A percentile compares a stretch with the other conserved stretches of the same genome.
Conservation (phyloP, 1,140 invertebrate genomes). For the Drosophila pachea region DNA sequence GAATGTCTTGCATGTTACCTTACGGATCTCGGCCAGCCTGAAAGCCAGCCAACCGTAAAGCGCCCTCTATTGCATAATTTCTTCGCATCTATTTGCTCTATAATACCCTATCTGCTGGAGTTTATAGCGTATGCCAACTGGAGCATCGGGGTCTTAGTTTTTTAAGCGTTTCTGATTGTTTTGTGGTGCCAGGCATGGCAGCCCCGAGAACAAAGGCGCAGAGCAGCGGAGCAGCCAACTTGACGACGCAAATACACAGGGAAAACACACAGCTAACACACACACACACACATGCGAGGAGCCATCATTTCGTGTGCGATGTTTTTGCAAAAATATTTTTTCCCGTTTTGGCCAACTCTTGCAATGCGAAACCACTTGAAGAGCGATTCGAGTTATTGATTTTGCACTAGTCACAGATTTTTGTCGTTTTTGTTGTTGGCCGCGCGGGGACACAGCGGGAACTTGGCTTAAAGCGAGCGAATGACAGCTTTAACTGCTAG, state of each 20-base stretch:
- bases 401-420: slow-evolving; percentile 68
- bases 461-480: slow-evolving; percentile 41
- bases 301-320: slow-evolving; percentile 34
- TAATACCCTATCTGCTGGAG: not conserved
- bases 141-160: slow-evolving; percentile 7
- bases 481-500: slow-evolving; percentile 34
- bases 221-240: slow-evolving; percentile 41
- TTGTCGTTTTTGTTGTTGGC: slow-evolving; percentile 4
- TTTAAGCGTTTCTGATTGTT: slow-evolving; percentile 36
- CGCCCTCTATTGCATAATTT: not conserved
- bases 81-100: not conserved
- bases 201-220: slow-evolving; percentile 37
- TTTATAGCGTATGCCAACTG: slow-evolving; percentile 16
- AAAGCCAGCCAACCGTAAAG: too few relatives aligned
- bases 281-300: slow-evolving; percentile 2
- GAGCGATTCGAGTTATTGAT: slow-evolving; percentile 57
- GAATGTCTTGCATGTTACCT: too few relatives aligned
- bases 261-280: not conserved
- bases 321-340: slow-evolving; percentile 34
- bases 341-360: slow-evolving; percentile 8
- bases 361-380: slow-evolving; percentile 65
- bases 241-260: slow-evolving; percentile 9
- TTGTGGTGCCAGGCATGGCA: slow-evolving; percentile 28
- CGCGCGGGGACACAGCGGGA: slow-evolving; percentile 2
- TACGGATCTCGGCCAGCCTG: too few relatives aligned